A percentile compares a stretch with the other conserved stretches of the same genome.
Evolutionary conservation across 1,140 invertebrate species (phyloP).

Genomic region (Nasonia giraulti): DNA sequence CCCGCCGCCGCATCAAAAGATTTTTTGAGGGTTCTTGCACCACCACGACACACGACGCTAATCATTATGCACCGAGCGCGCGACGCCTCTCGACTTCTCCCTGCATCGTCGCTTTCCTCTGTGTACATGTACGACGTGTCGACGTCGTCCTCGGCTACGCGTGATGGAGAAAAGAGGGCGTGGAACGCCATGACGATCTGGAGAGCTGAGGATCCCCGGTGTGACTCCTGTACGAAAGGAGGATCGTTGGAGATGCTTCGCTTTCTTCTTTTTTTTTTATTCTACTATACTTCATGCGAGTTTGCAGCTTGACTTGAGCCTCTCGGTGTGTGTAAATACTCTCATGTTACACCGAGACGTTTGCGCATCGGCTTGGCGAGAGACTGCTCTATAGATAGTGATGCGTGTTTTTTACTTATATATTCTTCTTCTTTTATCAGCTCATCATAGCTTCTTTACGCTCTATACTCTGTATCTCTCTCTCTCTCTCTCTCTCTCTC

Average conservation of each 20-base stretch:
- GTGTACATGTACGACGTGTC: background rate
- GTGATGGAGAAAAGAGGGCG: background rate
- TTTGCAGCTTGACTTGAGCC: background rate
- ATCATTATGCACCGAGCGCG: constrained; percentile 21
- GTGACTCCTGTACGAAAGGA: background rate
- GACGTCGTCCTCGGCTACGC: background rate
- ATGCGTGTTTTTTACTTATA: background rate
- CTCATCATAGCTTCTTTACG: background rate
- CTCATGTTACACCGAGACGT: background rate
- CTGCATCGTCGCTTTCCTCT: background rate
- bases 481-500: too few species aligned
- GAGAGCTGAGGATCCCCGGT: background rate
- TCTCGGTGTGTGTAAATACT: background rate
- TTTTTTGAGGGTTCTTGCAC: constrained; percentile 22
- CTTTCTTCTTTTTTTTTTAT: background rate
- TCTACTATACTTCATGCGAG: background rate
- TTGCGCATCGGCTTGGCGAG: background rate
- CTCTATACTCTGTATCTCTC: background rate
- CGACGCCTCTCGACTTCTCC: background rate
- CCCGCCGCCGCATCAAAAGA: constrained; percentile 10
- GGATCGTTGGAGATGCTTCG: background rate
- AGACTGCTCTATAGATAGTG: background rate
- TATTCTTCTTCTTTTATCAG: background rate
- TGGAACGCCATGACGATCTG: background rate
- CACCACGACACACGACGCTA: background rate